A percentile compares a stretch with the other conserved stretches of the same genome.
These are phyloP conservation scores for Malthinus seriepunctatus DNA, from an alignment of 2,888 invertebrate species.

Conservation along the genomic window DNA sequence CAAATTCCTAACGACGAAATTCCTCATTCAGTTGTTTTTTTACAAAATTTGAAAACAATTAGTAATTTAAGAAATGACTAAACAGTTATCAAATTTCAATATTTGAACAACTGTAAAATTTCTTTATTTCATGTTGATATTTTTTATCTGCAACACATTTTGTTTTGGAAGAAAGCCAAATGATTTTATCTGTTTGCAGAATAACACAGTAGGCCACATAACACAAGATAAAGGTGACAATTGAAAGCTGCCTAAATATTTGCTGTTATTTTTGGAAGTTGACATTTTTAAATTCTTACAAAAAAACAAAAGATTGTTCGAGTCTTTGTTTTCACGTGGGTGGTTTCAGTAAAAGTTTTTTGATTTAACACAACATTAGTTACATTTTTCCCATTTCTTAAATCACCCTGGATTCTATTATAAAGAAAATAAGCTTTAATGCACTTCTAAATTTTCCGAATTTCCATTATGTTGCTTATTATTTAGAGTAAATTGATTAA, in stretches of 20 bases:
- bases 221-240: constrained; percentile 26
- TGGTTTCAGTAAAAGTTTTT: background rate
- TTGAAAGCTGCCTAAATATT: constrained; percentile 26
- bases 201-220: constrained; percentile 22
- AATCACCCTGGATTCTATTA: background rate
- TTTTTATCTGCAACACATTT: constrained; percentile 27
- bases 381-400: background rate
- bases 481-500: constrained; percentile 10
- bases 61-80: too few species aligned
- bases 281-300: constrained; percentile 4
- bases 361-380: background rate
- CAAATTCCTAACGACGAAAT: too few species aligned
- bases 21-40: too few species aligned
- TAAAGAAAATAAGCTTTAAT: too few species aligned
- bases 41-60: too few species aligned
- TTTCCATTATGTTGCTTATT: too few species aligned
- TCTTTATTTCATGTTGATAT: background rate
- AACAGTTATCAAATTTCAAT: too few species aligned
- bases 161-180: constrained; percentile 27
- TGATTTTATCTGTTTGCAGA: constrained; percentile 27
- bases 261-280: constrained; percentile 14
- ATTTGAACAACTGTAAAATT: too few species aligned
- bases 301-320: constrained; percentile 15
- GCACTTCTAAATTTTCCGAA: too few species aligned
- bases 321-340: background rate